phyloP scores from a whole-genome alignment of 2,888 invertebrate genomes.

The Belgica antarctica region DNA sequence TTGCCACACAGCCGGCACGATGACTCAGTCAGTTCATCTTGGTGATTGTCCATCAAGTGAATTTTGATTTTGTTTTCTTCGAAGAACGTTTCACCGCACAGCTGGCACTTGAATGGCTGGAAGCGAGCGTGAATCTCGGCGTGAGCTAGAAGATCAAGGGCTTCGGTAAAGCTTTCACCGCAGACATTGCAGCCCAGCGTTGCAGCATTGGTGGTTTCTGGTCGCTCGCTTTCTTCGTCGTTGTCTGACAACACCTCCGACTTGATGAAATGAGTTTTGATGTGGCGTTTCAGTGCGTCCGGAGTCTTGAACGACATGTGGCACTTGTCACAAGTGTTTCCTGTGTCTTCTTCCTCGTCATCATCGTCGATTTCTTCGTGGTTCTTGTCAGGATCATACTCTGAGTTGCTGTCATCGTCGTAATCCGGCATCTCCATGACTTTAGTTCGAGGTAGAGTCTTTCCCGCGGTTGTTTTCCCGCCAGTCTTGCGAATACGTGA shows the following conservation, averaged over 20 bases:
- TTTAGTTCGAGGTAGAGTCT: not conserved
- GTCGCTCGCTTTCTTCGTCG: constrained; percentile 10
- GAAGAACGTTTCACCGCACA: constrained; percentile 64
- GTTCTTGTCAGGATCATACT: constrained; percentile 52
- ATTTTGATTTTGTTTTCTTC: constrained; percentile 64
- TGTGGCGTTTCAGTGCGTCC: constrained; percentile 71
- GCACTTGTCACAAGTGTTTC: constrained; percentile 68
- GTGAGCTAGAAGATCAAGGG: constrained; percentile 73
- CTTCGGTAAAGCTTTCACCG: constrained; percentile 74
- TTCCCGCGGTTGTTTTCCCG: constrained; percentile 45
- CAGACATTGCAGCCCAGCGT: constrained; percentile 73
- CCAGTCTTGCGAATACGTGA: constrained; percentile 8
- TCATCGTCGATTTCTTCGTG: constrained; percentile 58
- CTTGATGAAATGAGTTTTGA: constrained; percentile 55
- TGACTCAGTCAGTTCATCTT: constrained; percentile 62
- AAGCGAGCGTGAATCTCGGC: constrained; percentile 73
- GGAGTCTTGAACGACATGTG: constrained; percentile 76
- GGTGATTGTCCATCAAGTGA: constrained; percentile 63
- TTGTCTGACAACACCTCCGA: constrained; percentile 33
- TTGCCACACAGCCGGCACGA: constrained; percentile 67
- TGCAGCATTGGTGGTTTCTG: not conserved
- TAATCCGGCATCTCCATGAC: constrained; percentile 18
- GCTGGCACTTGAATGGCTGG: constrained; percentile 60
- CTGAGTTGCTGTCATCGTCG: constrained; percentile 53
- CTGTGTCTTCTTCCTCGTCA: constrained; percentile 61